Evolutionary conservation across 2,113 vertebrate species (phyloP), one percentile per base, ranked within the genome.

Genomic region (Prinia subflava): DNA sequence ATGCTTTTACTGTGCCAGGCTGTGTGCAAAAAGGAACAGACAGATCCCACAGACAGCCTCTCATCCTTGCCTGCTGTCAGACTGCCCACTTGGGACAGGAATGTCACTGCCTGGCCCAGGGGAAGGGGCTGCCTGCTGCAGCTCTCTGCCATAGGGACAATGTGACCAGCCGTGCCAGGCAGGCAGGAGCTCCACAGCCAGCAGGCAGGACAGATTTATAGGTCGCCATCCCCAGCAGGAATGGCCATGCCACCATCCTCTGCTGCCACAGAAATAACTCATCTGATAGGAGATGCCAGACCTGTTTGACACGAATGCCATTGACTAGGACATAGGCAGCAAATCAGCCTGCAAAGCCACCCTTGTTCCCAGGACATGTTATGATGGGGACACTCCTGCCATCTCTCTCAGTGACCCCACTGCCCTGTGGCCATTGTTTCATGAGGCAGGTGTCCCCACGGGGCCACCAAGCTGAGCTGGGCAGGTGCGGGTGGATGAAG

Each of bases 251-350:
- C 6, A 10, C 55, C 6, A 0, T 60, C 56, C 59, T 92, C 28
- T 15, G 3, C 87, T 89, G 80, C 87, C 88, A 89, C 67, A 50
- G 90, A 89, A 96, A 94, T 75, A 95, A 87, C 53, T 92, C 81
- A 82, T 68, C 49, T 1, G 33, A 86, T 71, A 16, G 28, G 49
- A 83, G 76, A 89, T 0, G 4, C 70, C 80, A 71, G 89, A 93
- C 83, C 89, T 75, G 57, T 59, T 87, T 0, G 0, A 91, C 1
- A 3, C 1, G 2, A 92, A 93, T 77, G 28, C 90, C 67, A 69
- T 47, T 6, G 10, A 79, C 73, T 10, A 10, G 69, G 73, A 87
- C 2, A 15, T 5, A 77, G 78, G 83, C 85, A 85, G 86, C 53
- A 93, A 90, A 86, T 33, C 4, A 2, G 24, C 53, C 87, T 4